A percentile compares a stretch with the other conserved stretches of the same genome.
phyloP scores from a whole-genome alignment of 2,888 invertebrate species.

The Standfussiana lucernea region DNA sequence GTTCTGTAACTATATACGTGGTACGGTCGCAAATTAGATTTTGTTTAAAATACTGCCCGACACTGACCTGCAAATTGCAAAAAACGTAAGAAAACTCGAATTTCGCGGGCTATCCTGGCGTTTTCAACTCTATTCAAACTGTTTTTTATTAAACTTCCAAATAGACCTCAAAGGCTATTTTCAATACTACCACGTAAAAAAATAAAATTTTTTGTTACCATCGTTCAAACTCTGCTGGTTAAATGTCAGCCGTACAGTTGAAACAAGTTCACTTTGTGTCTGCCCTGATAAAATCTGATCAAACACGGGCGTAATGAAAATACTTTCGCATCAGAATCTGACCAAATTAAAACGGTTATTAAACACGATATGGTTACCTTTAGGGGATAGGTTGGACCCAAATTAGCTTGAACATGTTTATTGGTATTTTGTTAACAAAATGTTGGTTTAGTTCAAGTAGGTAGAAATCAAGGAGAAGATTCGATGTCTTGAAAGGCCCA shows the following conservation, averaged over 20 bases:
- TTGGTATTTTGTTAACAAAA: not conserved
- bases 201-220: not conserved
- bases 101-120: no score
- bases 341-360: constrained; percentile 13
- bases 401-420: not conserved
- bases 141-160: not conserved
- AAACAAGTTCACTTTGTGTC: constrained; percentile 48
- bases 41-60: no score
- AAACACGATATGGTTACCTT: constrained; percentile 22
- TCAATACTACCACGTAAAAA: not conserved
- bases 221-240: constrained; percentile 42
- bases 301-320: constrained; percentile 49
- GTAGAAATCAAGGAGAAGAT: not conserved
- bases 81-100: no score
- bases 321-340: constrained; percentile 45
- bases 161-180: not conserved
- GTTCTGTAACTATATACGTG: no score
- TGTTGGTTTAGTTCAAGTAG: not conserved
- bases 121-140: not conserved
- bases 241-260: constrained; percentile 36
- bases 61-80: no score
- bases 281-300: constrained; percentile 48
- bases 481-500: not conserved
- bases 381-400: not conserved
- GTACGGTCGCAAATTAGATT: no score